These are phyloP conservation scores for Syngnathus acus DNA, from an alignment of 2,797 vertebrate genomes.

Conservation along the genomic window DNA sequence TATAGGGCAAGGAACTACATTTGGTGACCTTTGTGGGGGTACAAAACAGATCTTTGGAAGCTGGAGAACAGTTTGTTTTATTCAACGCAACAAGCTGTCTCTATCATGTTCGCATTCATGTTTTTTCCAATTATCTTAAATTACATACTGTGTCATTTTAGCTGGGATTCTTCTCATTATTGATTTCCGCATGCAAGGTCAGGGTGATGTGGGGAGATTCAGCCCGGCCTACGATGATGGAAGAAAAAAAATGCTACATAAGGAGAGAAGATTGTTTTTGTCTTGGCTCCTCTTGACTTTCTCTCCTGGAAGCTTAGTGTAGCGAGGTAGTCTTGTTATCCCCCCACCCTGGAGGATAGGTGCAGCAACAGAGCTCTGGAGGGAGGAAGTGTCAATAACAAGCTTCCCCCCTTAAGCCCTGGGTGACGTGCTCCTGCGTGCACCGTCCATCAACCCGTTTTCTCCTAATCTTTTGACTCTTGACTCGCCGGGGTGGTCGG, in stretches of 20 bases:
- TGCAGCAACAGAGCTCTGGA: conserved; percentile 23
- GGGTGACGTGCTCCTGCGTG: conserved; percentile 25
- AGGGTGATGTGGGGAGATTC: conserved; percentile 2
- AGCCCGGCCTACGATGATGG: not conserved
- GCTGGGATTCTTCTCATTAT: not conserved
- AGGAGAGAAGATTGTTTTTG: conserved; percentile 43
- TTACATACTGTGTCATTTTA: not conserved
- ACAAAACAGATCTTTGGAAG: not conserved
- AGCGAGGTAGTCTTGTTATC: conserved; percentile 48
- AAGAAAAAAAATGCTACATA: conserved; percentile 22
- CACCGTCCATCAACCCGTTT: conserved; percentile 40
- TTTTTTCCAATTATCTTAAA: not conserved
- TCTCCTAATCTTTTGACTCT: conserved; percentile 39
- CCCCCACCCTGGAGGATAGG: conserved; percentile 32
- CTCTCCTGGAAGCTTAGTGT: conserved; percentile 43
- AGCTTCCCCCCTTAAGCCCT: conserved; percentile 29
- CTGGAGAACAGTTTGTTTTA: not conserved
- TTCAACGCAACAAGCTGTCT: not conserved
- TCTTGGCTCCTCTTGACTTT: conserved; percentile 52
- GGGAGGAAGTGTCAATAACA: conserved; percentile 31
- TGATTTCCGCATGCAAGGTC: conserved; percentile 4
- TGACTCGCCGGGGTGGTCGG: conserved; percentile 41
- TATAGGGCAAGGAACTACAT: not conserved
- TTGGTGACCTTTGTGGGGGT: not conserved
- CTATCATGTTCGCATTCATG: too few relatives aligned